Base-by-base conservation (phyloP, 2,888 invertebrate genomes). In the Stenurella melanura region DNA sequence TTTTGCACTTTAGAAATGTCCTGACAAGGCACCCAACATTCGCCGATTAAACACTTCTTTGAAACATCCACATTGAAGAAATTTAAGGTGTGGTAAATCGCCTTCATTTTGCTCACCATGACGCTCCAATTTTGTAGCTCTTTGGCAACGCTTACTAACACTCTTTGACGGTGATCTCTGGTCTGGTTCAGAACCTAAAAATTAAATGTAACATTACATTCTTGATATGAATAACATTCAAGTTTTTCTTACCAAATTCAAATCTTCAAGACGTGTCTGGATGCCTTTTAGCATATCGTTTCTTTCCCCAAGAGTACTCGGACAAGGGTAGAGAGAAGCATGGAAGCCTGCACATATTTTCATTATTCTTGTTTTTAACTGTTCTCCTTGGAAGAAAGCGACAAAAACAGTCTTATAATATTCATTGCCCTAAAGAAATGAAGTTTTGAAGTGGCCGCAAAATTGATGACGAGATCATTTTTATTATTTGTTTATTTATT, bases 341-440 rank as follows among this genome's bases (percentile, higher is more conserved):
- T 97, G 95, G 90, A 97, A 98, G 0, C 97, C 97, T 81, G 96
- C 95, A 91, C 97, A 97, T 61, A 98, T 96, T 90, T 98, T 98
- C 91, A 96, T 96, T 79, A 97, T 96, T 82, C 96, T 93, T 0
- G 94, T 93, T 90, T 97, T 97, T 73, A 98, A 91, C 87, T 97
- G 96, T 85, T 97, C 97, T 63, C 97, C 98, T 95, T 97, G 95
- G 92, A 95, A 95, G 91, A 95, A 95, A 42, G 95, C 94, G 74
- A 95, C 95, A 91, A 98, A 98, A 61, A 97, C 97, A 2, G 95
- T 95, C 90, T 98, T 98, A 91, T 93, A 93, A 80, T 97, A 94
- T 86, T 95, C 93, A 86, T 96, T 96, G 76, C 97, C 96, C 96
- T 97, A 88, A 88, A 61, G 88, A 84, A 26, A 26, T 26, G 1